Base-by-base conservation (phyloP, 1,140 invertebrate species). In the Rhopalosiphum padi region DNA sequence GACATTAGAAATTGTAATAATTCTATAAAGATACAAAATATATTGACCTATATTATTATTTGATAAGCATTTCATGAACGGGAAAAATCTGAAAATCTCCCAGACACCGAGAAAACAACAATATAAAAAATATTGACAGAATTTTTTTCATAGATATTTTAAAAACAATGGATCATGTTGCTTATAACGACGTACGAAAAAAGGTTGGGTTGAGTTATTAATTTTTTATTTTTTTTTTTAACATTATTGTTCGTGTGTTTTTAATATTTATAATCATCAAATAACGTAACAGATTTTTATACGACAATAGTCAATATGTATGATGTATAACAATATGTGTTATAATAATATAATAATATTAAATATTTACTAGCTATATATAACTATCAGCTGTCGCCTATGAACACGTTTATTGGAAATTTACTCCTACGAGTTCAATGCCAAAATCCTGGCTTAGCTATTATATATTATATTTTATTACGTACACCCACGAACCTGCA, bases 381-480 rank as follows among this genome's bases (percentile, higher is more conserved):
- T n/a, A 68, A 4, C 25, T 15, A 60, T 30, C 9, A 30, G 11
- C 23, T 68, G 25, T 15, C 9, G 15, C n/a, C 60, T 35, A n/a
- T 35, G 3, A n/a, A 77, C 60, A 18, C 60, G n/a, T 35, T 77
- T 77, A 77, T 77, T 77, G 60, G 60, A 35, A 60, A 77, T 77
- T n/a, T 18, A 77, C 30, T 77, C 30, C 30, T n/a, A 77, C 60
- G 60, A 77, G 5, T 77, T 15, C 60, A 18, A 18, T 77, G 60
- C 60, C 60, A 77, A 77, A 77, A 77, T 77, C 60, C 30, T 77
- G n/a, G 30, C 15, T 77, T 30, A 60, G 30, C 11, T n/a, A 6
- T 68, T 68, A 68, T 68, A 68, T 68, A 68, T 68, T 60, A 68
- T 68, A 77, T 77, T 77, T 77, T 77, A 77, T 77, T 77, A 77